phyloP scores from a whole-genome alignment of 2,888 invertebrate genomes.

The Sinodicranocentrus sp. region DNA sequence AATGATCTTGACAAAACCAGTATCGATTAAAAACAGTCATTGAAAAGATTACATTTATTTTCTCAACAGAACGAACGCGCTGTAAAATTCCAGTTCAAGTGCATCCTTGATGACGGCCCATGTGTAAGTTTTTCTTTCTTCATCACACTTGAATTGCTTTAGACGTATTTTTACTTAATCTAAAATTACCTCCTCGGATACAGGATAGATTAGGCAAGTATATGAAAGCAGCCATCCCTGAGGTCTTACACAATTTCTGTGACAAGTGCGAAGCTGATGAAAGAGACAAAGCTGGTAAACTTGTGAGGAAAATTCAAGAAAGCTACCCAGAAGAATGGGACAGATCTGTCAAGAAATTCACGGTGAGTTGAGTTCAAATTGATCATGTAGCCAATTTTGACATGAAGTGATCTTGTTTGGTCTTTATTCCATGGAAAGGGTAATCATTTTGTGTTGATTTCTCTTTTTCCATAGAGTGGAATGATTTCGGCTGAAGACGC shows the following conservation, averaged over 20 bases:
- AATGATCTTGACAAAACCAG: neutral
- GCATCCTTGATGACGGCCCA: constrained; percentile 75
- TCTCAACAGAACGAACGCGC: constrained; percentile 74
- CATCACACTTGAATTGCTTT: neutral
- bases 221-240: constrained; percentile 80
- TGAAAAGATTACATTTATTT: constrained; percentile 3
- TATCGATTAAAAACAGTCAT: neutral
- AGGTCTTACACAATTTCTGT: constrained; percentile 75
- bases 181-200: constrained; percentile 1
- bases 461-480: constrained; percentile 68
- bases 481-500: constrained; percentile 74
- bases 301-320: constrained; percentile 75
- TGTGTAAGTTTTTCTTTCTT: constrained; percentile 45
- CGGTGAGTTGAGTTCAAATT: constrained; percentile 63
- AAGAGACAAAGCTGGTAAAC: constrained; percentile 74
- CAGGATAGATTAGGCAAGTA: constrained; percentile 80
- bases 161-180: neutral
- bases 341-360: constrained; percentile 76
- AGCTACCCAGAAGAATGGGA: constrained; percentile 76
- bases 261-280: constrained; percentile 74
- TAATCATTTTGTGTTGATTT: constrained; percentile 11
- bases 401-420: neutral
- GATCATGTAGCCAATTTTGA: neutral
- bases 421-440: neutral
- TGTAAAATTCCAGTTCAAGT: constrained; percentile 75